Conservation (phyloP, 1,140 invertebrate genomes). For the Caenorhabditis remanei region DNA sequence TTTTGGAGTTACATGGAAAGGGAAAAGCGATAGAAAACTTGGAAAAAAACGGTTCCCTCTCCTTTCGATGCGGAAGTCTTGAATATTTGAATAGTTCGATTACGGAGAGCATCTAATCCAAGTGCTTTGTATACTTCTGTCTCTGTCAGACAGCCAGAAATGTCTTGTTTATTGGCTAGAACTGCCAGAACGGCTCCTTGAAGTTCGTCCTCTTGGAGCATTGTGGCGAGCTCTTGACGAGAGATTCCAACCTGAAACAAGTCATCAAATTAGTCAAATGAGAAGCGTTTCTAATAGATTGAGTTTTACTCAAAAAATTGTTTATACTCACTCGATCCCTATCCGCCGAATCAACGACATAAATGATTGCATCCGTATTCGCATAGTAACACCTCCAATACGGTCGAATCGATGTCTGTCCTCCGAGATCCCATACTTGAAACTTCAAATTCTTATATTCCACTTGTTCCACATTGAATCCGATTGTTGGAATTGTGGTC, state of each 20-base stretch:
- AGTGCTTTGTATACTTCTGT: constrained; percentile 96
- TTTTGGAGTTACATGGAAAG: neutral
- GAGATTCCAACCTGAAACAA: constrained; percentile 63
- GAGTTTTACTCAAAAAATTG: constrained; percentile 82
- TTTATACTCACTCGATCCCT: constrained; percentile 97
- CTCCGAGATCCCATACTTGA: constrained; percentile 94
- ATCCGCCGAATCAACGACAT: constrained; percentile 98
- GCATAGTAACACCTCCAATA: constrained; percentile 99
- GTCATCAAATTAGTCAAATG: too few species aligned
- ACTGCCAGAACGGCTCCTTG: constrained; percentile 94
- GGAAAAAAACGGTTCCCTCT: constrained; percentile 83
- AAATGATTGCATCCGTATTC: constrained; percentile 99
- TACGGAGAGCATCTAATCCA: constrained; percentile 92
- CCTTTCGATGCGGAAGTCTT: constrained; percentile 98
- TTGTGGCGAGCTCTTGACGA: constrained; percentile 84
- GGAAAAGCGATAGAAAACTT: neutral
- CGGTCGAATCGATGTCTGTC: constrained; percentile 95
- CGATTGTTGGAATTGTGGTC: constrained; percentile 96
- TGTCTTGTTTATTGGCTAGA: constrained; percentile 94
- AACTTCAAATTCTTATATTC: constrained; percentile 90
- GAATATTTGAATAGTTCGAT: constrained; percentile 98
- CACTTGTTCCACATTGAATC: constrained; percentile 97
- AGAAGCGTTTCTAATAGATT: too few species aligned
- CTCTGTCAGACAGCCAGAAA: constrained; percentile 90
- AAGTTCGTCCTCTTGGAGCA: constrained; percentile 97